phyloP scores from a whole-genome alignment of 1,140 invertebrate genomes.

The Leptinotarsa texana region DNA sequence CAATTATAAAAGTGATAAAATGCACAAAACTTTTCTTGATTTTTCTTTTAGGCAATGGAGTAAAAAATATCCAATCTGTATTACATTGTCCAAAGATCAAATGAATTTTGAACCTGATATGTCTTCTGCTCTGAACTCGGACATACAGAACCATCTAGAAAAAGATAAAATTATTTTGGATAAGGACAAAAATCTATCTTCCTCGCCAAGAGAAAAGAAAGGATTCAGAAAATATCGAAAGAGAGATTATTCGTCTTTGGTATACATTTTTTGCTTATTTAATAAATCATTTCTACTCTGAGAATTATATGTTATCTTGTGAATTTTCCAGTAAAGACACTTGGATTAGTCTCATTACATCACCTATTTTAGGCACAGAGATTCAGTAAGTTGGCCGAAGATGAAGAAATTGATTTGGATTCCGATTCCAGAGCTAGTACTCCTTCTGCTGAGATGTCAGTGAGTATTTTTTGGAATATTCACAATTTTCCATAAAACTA shows the following conservation, averaged over 20 bases:
- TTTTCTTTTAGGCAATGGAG: constrained; percentile 73
- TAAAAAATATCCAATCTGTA: constrained; percentile 89
- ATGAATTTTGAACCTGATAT: constrained; percentile 44
- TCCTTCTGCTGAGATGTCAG: constrained; percentile 40
- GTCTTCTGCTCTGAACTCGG: constrained; percentile 31
- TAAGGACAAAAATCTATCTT: constrained; percentile 6
- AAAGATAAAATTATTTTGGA: constrained; percentile 28
- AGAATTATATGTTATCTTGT: too few relatives aligned
- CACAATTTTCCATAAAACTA: neutral
- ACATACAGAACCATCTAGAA: constrained; percentile 30
- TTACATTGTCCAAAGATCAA: constrained; percentile 58
- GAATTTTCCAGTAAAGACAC: too few relatives aligned
- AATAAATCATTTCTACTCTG: neutral
- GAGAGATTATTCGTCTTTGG: constrained; percentile 35
- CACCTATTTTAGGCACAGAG: constrained; percentile 41
- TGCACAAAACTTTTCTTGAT: too few relatives aligned
- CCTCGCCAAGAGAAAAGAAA: constrained; percentile 34
- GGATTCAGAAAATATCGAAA: constrained; percentile 34
- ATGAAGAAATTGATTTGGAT: constrained; percentile 44
- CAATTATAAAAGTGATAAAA: too few relatives aligned
- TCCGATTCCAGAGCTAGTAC: constrained; percentile 44
- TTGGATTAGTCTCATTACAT: neutral
- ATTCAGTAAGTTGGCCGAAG: constrained; percentile 51
- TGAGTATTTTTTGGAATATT: constrained; percentile 19
- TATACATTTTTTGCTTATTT: constrained; percentile 9